Conservation (phyloP, 2,113 vertebrate genomes). For the Chaetodon auriga region DNA sequence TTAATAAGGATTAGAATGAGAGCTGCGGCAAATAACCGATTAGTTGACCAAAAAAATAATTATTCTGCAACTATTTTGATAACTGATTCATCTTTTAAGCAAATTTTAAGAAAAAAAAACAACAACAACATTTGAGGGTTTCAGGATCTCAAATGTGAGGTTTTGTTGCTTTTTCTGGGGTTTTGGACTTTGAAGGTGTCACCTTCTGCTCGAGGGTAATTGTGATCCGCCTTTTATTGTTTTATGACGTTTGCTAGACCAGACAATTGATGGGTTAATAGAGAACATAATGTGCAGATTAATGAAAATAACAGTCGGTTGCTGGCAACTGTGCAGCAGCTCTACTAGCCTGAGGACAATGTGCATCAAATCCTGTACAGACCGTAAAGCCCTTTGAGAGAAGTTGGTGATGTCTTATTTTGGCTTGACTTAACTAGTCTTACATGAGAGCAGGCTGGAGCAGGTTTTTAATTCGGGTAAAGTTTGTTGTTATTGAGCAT, state of each 20-base stretch:
- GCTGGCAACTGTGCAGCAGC: too few species aligned
- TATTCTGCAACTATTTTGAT: neutral
- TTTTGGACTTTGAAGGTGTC: neutral
- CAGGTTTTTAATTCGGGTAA: neutral
- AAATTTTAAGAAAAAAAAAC: neutral
- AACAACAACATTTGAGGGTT: neutral
- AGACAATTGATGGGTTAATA: neutral
- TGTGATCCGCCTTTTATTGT: too few species aligned
- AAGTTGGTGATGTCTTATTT: neutral
- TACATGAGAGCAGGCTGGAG: neutral
- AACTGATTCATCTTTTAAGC: neutral
- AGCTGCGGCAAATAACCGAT: neutral
- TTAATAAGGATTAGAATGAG: neutral
- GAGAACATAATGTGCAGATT: neutral
- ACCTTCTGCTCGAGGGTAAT: too few species aligned
- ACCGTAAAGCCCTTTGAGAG: neutral
- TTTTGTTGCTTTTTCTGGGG: neutral
- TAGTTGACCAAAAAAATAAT: neutral
- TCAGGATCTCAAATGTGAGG: neutral
- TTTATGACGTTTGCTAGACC: too few species aligned
- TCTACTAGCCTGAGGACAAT: neutral
- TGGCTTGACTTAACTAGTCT: neutral
- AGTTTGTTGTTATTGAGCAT: neutral
- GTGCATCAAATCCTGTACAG: neutral
- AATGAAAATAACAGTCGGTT: neutral